phyloP scores from a whole-genome alignment of 2,113 vertebrate species.

The Forbesichthys papilliferus region DNA sequence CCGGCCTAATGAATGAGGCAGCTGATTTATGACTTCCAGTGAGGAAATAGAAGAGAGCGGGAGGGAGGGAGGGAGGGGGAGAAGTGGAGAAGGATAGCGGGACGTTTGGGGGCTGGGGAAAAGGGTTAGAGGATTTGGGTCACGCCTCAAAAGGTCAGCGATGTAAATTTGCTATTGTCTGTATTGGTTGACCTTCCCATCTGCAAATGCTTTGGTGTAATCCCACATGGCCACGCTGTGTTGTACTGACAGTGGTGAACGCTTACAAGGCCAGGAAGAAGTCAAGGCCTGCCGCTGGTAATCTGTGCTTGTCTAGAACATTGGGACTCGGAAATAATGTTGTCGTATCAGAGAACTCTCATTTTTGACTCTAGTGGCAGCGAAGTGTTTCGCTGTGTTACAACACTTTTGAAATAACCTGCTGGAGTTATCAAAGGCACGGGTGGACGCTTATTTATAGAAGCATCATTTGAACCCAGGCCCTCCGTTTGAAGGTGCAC shows the following conservation, averaged over 20 bases:
- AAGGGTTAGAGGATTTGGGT: slow-evolving; percentile 37
- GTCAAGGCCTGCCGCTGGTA: too few relatives aligned
- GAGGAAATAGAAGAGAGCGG: slow-evolving; percentile 19
- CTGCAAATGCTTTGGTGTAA: slow-evolving; percentile 16
- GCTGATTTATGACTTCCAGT: slow-evolving; percentile 73
- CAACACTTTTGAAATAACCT: too few relatives aligned
- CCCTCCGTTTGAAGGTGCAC: too few relatives aligned
- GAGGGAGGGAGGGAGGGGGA: slow-evolving; percentile 23
- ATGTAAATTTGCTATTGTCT: slow-evolving; percentile 51
- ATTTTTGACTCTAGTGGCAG: too few relatives aligned
- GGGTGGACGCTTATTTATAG: too few relatives aligned
- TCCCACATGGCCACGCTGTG: not conserved
- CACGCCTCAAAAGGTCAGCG: slow-evolving; percentile 53
- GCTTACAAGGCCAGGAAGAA: too few relatives aligned
- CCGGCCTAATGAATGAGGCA: slow-evolving; percentile 72
- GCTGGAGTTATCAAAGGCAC: too few relatives aligned
- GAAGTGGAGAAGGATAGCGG: slow-evolving; percentile 2
- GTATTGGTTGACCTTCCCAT: slow-evolving; percentile 31
- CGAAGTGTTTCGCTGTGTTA: too few relatives aligned
- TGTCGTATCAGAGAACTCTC: too few relatives aligned
- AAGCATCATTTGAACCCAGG: too few relatives aligned
- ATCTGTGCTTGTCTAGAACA: too few relatives aligned
- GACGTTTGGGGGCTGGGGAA: slow-evolving; percentile 17
- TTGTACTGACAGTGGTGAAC: not conserved
- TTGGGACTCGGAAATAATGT: too few relatives aligned